phyloP scores from a whole-genome alignment of 2,888 invertebrate species.

The Imbricaverruca yamaguchii region DNA sequence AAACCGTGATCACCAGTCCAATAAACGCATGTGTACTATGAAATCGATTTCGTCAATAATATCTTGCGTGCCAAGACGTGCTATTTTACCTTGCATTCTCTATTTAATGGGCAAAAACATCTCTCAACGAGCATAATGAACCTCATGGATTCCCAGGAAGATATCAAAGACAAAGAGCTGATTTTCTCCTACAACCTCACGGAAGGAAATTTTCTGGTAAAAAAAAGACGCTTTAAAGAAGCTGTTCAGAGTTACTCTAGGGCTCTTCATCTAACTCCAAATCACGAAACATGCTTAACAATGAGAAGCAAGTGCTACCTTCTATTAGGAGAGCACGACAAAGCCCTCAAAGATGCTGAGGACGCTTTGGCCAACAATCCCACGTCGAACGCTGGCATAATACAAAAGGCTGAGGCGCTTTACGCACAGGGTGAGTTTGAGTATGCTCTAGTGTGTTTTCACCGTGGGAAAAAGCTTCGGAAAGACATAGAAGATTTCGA shows the following conservation, averaged over 20 bases:
- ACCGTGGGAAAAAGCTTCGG: not conserved
- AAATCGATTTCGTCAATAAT: too few species aligned
- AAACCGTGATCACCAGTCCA: too few species aligned
- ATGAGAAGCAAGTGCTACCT: conserved; percentile 5
- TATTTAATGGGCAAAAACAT: too few species aligned
- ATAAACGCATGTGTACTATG: too few species aligned
- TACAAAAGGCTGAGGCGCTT: not conserved
- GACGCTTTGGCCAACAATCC: not conserved
- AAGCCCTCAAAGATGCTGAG: conserved; percentile 11
- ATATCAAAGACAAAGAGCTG: conserved; percentile 12
- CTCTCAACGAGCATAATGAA: too few species aligned
- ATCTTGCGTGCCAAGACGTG: too few species aligned
- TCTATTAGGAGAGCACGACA: not conserved
- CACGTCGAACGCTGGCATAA: not conserved
- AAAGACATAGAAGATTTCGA: not conserved
- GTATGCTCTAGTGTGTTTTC: not conserved
- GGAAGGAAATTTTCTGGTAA: not conserved
- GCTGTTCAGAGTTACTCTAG: not conserved
- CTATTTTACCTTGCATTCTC: too few species aligned
- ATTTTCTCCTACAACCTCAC: not conserved
- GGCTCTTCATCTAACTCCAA: not conserved
- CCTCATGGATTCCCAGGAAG: not conserved
- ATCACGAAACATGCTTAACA: not conserved
- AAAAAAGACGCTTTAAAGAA: not conserved
- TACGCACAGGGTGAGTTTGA: conserved; percentile 7